Conservation (phyloP, 2,888 invertebrate genomes). For the Limenitis camilla region DNA sequence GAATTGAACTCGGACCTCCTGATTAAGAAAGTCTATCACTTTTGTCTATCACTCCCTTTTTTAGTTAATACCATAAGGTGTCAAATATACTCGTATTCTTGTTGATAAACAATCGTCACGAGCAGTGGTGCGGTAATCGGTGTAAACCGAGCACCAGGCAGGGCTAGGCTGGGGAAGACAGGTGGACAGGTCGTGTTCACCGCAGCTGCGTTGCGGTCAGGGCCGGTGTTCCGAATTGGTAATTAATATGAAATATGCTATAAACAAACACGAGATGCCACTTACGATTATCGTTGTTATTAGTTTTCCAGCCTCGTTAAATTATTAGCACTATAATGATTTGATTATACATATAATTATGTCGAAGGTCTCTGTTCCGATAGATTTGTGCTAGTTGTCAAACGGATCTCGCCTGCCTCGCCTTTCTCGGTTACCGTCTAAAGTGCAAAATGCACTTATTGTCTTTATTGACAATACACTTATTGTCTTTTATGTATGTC, state of each 20-base stretch:
- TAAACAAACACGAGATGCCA: constrained; percentile 10
- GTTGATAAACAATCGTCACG: neutral
- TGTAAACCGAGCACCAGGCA: constrained; percentile 36
- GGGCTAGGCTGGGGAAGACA: constrained; percentile 42
- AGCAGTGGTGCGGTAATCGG: constrained; percentile 38
- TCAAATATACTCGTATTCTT: no score
- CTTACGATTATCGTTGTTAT: constrained; percentile 4
- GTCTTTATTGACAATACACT: no score
- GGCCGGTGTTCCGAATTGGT: constrained; percentile 16
- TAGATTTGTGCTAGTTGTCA: no score
- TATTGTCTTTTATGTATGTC: no score
- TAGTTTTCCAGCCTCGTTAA: neutral
- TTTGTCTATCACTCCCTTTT: no score
- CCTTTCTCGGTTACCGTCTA: no score
- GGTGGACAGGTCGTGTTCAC: constrained; percentile 37
- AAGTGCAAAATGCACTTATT: no score
- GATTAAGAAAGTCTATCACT: no score
- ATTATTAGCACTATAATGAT: neutral
- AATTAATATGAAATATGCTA: constrained; percentile 24
- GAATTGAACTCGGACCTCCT: neutral
- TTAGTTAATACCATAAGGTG: no score
- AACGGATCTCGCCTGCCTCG: no score
- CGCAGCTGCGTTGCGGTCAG: constrained; percentile 24
- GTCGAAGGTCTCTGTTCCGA: no score
- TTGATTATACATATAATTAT: no score